Percentiles rank a stretch among this genome's conserved stretches.
phyloP scores from a whole-genome alignment of 30 jellyfish, hydroid and myxozoan species.

The Hydra vulgaris region DNA sequence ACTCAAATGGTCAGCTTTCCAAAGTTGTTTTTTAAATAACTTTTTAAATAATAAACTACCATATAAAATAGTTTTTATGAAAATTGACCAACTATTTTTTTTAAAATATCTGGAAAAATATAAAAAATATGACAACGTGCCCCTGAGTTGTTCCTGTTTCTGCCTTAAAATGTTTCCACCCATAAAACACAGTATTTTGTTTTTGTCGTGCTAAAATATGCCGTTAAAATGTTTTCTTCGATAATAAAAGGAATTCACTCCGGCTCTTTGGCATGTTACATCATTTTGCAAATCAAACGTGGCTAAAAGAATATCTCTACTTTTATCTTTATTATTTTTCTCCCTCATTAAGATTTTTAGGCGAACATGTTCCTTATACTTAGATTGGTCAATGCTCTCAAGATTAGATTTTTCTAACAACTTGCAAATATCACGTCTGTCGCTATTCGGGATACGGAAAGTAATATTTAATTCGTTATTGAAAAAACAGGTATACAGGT shows the following conservation, averaged over 20 bases:
- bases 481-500: neutral
- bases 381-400: neutral
- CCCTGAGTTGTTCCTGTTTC: too few relatives aligned
- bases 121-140: too few relatives aligned
- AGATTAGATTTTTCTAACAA: neutral
- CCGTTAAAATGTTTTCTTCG: neutral
- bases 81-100: too few relatives aligned
- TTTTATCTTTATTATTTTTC: slow-evolving; percentile 3
- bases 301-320: neutral
- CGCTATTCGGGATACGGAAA: neutral
- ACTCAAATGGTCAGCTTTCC: too few relatives aligned
- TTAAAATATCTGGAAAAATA: too few relatives aligned
- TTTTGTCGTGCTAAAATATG: neutral
- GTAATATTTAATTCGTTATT: neutral
- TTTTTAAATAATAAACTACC: too few relatives aligned
- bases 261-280: neutral
- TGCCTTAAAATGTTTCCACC: too few relatives aligned
- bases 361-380: neutral
- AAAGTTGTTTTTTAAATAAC: too few relatives aligned
- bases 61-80: too few relatives aligned
- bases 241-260: neutral
- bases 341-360: neutral
- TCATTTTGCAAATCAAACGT: neutral
- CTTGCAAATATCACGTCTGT: neutral
- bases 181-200: slow-evolving; percentile 4